phyloP scores from a whole-genome alignment of 2,113 vertebrate species.

The Pampusana beccarii region DNA sequence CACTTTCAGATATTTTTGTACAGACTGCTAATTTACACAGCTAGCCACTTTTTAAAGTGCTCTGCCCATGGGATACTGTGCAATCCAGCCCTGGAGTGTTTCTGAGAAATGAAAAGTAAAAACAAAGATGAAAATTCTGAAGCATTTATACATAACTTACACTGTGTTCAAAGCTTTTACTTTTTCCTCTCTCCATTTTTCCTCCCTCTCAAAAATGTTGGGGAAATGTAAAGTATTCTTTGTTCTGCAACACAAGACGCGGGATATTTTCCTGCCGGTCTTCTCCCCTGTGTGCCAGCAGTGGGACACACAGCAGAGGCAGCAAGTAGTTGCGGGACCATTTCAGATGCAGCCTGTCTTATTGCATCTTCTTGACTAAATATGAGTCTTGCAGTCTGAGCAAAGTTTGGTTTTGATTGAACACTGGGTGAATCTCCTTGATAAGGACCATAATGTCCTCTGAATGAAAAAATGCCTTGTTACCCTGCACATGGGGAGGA shows the following conservation, averaged over 20 bases:
- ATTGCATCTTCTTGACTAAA: background rate
- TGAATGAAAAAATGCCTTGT: background rate
- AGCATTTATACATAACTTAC: background rate
- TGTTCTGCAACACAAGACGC: background rate
- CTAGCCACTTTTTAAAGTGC: background rate
- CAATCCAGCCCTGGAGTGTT: background rate
- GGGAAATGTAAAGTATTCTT: background rate
- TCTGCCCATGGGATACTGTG: background rate
- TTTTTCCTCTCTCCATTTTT: background rate
- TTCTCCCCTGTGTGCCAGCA: background rate
- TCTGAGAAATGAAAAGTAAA: background rate
- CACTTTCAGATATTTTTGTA: background rate
- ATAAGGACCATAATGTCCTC: background rate
- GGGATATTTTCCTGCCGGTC: background rate
- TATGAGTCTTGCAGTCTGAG: background rate
- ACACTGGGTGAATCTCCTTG: background rate
- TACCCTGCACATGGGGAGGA: background rate
- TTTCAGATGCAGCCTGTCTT: background rate
- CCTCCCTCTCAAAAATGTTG: rapidly evolving
- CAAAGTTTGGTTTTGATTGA: background rate
- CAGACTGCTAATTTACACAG: background rate
- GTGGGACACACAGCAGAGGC: background rate
- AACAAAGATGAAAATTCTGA: background rate
- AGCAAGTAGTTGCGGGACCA: background rate
- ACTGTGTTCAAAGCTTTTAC: background rate